These are phyloP conservation scores for Anomalospiza imberbis DNA, from an alignment of 2,797 vertebrate genomes.

Conservation along the genomic window DNA sequence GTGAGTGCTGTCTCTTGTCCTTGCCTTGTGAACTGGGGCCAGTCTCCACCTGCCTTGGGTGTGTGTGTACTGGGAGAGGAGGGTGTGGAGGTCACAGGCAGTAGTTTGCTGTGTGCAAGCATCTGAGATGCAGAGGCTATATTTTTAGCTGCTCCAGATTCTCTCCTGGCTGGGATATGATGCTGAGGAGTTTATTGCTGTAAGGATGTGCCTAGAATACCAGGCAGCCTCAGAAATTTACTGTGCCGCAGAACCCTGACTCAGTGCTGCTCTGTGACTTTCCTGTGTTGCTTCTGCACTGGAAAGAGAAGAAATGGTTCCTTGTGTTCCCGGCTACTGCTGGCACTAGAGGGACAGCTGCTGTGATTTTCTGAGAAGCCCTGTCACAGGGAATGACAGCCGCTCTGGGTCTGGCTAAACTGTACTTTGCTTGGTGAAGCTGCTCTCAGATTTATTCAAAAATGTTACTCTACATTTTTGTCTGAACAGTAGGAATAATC, in stretches of 20 bases:
- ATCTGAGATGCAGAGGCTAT: constrained; percentile 50
- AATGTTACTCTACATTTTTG: neutral
- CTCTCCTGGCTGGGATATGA: constrained; percentile 52
- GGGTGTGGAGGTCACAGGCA: constrained; percentile 26
- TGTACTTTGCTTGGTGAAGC: neutral
- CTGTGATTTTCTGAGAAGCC: constrained; percentile 36
- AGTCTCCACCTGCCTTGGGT: neutral
- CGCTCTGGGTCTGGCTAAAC: neutral
- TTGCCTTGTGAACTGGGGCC: neutral
- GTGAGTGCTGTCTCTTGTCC: neutral
- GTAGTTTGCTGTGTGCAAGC: constrained; percentile 7
- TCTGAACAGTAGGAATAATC: neutral
- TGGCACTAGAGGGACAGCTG: constrained; percentile 15
- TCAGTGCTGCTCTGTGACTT: constrained; percentile 47
- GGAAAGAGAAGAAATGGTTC: constrained; percentile 46
- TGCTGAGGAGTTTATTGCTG: constrained; percentile 65
- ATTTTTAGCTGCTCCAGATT: constrained; percentile 75
- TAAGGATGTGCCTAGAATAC: constrained; percentile 69
- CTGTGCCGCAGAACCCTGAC: constrained; percentile 62
- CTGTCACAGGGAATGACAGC: neutral
- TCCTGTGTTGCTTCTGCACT: neutral
- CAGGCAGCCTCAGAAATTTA: constrained; percentile 61
- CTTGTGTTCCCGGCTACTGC: neutral
- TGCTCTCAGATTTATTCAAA: neutral
- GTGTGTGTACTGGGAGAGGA: neutral